Evolutionary conservation across 2,797 vertebrate species (phyloP).

Genomic region (Xiphophorus birchmanni): DNA sequence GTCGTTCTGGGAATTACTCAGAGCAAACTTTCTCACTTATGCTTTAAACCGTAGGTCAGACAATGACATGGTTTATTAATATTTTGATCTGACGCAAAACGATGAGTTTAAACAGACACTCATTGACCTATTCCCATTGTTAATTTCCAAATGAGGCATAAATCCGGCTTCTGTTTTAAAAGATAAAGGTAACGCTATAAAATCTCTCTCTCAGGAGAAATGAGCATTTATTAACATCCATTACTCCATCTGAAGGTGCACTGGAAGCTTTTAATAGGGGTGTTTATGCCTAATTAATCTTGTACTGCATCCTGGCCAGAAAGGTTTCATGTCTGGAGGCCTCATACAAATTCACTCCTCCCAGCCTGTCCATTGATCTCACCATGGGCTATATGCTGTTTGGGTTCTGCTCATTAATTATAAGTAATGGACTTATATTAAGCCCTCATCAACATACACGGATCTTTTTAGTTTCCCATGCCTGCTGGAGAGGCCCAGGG

Average conservation of each 20-base stretch:
- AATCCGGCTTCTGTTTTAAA: slow-evolving; percentile 59
- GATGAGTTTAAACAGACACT: slow-evolving; percentile 49
- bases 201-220: slow-evolving; percentile 44
- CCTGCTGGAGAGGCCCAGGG: slow-evolving; percentile 70
- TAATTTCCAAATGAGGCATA: slow-evolving; percentile 55
- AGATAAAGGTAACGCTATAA: slow-evolving; percentile 44
- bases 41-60: slow-evolving; percentile 59
- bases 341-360: slow-evolving; percentile 64
- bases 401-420: slow-evolving; percentile 82
- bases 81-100: slow-evolving; percentile 51
- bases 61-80: slow-evolving; percentile 54
- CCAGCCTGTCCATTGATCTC: slow-evolving; percentile 76
- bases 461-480: slow-evolving; percentile 75
- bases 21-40: slow-evolving; percentile 37
- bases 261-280: slow-evolving; percentile 63
- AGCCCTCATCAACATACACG: slow-evolving; percentile 78
- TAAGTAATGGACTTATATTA: slow-evolving; percentile 84
- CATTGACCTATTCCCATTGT: slow-evolving; percentile 72
- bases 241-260: slow-evolving; percentile 64
- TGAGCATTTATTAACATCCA: slow-evolving; percentile 60
- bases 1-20: slow-evolving; percentile 23
- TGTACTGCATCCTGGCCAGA: slow-evolving; percentile 57
- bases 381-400: slow-evolving; percentile 69
- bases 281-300: slow-evolving; percentile 77
- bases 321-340: slow-evolving; percentile 69